These are phyloP conservation scores for Proales similis DNA, from an alignment of 1,140 invertebrate genomes.

Conservation along the genomic window DNA sequence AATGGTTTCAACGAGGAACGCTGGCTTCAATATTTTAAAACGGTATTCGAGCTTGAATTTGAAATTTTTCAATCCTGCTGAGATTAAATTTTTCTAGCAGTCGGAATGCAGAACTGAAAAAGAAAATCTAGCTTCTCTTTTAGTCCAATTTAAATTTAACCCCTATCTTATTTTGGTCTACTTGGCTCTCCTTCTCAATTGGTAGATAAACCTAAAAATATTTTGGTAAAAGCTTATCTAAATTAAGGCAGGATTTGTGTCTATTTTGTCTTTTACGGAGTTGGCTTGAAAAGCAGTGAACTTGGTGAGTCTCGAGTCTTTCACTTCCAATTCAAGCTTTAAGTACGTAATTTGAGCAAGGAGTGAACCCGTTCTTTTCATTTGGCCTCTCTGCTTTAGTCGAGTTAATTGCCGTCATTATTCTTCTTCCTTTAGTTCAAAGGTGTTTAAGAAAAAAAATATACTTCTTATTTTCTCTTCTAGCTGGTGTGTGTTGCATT, in stretches of 20 bases:
- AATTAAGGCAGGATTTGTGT: constrained; percentile 26
- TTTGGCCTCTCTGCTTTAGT: no score
- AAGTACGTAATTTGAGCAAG: no score
- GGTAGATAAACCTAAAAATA: background rate
- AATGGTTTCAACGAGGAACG: constrained; percentile 20
- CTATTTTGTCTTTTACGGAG: constrained; percentile 37
- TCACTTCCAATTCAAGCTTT: no score
- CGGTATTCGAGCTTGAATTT: constrained; percentile 15
- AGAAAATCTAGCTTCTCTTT: background rate
- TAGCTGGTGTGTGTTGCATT: no score
- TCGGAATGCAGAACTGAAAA: background rate
- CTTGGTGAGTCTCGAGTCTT: no score
- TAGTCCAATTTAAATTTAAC: background rate
- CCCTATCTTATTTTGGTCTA: background rate
- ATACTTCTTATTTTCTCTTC: no score
- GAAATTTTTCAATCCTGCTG: constrained; percentile 20
- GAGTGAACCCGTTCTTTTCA: no score
- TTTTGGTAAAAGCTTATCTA: constrained; percentile 7
- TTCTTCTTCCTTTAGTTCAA: no score
- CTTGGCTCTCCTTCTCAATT: background rate
- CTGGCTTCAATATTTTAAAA: background rate
- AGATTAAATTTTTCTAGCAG: no score
- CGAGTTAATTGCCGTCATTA: no score
- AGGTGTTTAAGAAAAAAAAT: no score
- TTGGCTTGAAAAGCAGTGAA: constrained; percentile 20